phyloP scores from a whole-genome alignment of 2,113 vertebrate genomes.

The Sakesphorus luctuosus region DNA sequence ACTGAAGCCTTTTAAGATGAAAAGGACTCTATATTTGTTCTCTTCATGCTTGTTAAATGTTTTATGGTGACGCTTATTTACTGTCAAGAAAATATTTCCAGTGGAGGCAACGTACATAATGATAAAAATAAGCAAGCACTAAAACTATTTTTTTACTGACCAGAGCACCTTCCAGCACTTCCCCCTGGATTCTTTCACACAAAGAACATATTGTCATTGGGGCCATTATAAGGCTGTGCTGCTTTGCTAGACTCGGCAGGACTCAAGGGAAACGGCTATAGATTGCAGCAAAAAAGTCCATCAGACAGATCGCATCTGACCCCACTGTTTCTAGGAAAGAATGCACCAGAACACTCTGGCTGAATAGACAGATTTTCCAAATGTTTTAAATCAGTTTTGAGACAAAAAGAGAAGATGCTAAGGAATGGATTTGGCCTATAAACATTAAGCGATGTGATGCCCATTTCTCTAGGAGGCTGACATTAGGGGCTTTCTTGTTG shows the following conservation, averaged over 20 bases:
- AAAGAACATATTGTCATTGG: constrained; percentile 95
- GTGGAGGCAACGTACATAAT: constrained; percentile 84
- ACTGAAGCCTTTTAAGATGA: constrained; percentile 67
- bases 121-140: constrained; percentile 83
- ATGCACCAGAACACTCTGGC: constrained; percentile 80
- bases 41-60: constrained; percentile 82
- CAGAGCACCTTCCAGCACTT: constrained; percentile 84
- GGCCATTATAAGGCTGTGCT: constrained; percentile 88
- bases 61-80: constrained; percentile 79
- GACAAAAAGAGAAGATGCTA: constrained; percentile 84
- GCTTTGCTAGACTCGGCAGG: constrained; percentile 83
- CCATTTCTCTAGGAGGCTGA: constrained; percentile 85
- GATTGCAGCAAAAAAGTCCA: constrained; percentile 90
- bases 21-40: constrained; percentile 75
- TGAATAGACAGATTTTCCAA: constrained; percentile 99
- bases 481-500: constrained; percentile 87
- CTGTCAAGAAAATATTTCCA: constrained; percentile 91
- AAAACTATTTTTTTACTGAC: constrained; percentile 83
- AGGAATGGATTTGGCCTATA: constrained; percentile 93
- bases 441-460: constrained; percentile 84
- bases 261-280: constrained; percentile 91
- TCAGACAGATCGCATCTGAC: constrained; percentile 92
- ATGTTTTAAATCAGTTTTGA: constrained; percentile 98
- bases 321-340: constrained; percentile 83
- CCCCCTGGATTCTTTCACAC: constrained; percentile 91